These are phyloP conservation scores for Ostrea edulis DNA, from an alignment of 1,140 invertebrate species.

Conservation along the genomic window DNA sequence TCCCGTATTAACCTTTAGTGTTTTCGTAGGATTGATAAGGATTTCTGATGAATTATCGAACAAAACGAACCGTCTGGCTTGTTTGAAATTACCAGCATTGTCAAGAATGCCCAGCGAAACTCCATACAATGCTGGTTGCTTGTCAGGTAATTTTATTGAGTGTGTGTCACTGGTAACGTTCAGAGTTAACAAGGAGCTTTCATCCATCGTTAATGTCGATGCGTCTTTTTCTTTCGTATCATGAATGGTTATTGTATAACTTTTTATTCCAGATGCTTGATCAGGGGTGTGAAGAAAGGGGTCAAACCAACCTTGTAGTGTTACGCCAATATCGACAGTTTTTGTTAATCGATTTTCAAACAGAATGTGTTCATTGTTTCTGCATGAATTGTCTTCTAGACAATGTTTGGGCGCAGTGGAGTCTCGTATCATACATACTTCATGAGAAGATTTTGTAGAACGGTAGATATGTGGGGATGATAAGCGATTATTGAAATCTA, in stretches of 20 bases:
- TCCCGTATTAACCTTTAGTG: constrained; percentile 42
- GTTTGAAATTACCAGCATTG: constrained; percentile 50
- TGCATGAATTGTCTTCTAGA: constrained; percentile 1
- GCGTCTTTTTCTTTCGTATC: not conserved
- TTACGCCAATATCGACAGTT: not conserved
- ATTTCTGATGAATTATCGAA: constrained; percentile 58
- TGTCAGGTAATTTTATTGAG: not conserved
- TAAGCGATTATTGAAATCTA: not conserved
- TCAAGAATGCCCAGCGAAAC: constrained; percentile 24
- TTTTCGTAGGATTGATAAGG: not conserved
- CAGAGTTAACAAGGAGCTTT: not conserved
- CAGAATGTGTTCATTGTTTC: constrained; percentile 2
- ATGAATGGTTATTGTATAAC: constrained; percentile 36
- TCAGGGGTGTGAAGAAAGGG: not conserved
- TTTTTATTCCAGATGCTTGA: constrained; percentile 40
- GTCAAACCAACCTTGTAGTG: constrained; percentile 39
- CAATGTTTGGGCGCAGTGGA: constrained; percentile 14
- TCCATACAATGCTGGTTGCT: constrained; percentile 41
- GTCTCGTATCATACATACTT: constrained; percentile 36
- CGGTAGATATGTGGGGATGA: not conserved
- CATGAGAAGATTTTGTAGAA: not conserved
- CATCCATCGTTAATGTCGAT: not conserved
- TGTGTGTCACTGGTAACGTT: not conserved
- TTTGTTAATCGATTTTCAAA: not conserved
- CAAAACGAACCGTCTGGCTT: constrained; percentile 55